phyloP scores from a whole-genome alignment of 2,113 vertebrate genomes.

The Caranx ignobilis region DNA sequence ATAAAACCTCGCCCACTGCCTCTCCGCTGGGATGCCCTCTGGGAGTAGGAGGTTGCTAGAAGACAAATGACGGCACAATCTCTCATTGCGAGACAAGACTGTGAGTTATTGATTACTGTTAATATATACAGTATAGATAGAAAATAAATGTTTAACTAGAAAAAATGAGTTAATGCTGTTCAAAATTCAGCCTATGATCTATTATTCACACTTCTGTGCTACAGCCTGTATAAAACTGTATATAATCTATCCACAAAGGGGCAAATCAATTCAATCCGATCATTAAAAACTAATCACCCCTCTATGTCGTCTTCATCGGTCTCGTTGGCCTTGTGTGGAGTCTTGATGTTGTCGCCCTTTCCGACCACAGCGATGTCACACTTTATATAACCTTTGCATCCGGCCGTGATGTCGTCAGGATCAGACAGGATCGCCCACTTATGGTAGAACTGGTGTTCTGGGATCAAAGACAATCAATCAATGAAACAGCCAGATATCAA shows the following conservation, averaged over 20 bases:
- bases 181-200: not conserved
- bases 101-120: not conserved
- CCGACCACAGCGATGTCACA: slow-evolving; percentile 95
- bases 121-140: too few species aligned
- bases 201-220: not conserved
- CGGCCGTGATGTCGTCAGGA: slow-evolving; percentile 93
- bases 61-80: slow-evolving; percentile 20
- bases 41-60: slow-evolving; percentile 94
- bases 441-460: slow-evolving; percentile 98
- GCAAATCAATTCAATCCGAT: not conserved
- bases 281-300: slow-evolving; percentile 81
- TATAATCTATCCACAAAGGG: too few species aligned
- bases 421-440: slow-evolving; percentile 96
- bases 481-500: not conserved
- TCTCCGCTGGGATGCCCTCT: slow-evolving; percentile 91
- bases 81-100: not conserved
- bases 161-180: too few species aligned
- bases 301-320: slow-evolving; percentile 96
- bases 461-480: not conserved
- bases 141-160: too few species aligned
- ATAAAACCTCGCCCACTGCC: slow-evolving; percentile 97
- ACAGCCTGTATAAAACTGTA: not conserved
- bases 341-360: slow-evolving; percentile 98
- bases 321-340: slow-evolving; percentile 94
- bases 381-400: slow-evolving; percentile 96